Percentiles rank a stretch among this genome's conserved stretches.
phyloP scores from a whole-genome alignment of 2,797 vertebrate genomes.

The Cephalopachus bancanus region DNA sequence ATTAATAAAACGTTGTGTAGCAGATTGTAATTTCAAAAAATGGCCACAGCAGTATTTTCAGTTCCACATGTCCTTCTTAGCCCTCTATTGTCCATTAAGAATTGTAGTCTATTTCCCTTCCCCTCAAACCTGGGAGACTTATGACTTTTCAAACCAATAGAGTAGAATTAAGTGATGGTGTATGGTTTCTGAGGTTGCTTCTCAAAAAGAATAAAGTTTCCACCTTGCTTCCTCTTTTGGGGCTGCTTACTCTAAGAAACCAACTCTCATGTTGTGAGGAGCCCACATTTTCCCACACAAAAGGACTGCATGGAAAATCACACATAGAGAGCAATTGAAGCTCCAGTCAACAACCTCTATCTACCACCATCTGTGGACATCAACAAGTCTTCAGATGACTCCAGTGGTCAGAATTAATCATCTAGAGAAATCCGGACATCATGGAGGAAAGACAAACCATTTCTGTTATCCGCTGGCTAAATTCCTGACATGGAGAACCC shows the following conservation, averaged over 20 bases:
- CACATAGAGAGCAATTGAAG: neutral
- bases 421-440: neutral
- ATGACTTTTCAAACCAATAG: neutral
- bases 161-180: neutral
- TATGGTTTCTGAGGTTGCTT: neutral
- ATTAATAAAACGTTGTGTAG: neutral
- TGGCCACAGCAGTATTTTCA: neutral
- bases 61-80: neutral
- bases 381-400: neutral
- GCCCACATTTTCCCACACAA: neutral
- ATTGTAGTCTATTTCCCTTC: neutral
- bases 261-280: neutral
- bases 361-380: neutral
- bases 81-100: neutral
- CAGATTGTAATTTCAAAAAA: slow-evolving; percentile 2
- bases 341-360: neutral
- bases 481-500: neutral
- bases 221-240: neutral
- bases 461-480: neutral
- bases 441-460: neutral
- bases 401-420: neutral
- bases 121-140: neutral
- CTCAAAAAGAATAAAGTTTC: neutral
- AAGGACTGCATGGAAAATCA: neutral
- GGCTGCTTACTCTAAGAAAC: neutral